Percentiles rank a stretch among this genome's conserved stretches.
Conservation (phyloP, 2,888 invertebrate genomes). For the Latrodectus hesperus region DNA sequence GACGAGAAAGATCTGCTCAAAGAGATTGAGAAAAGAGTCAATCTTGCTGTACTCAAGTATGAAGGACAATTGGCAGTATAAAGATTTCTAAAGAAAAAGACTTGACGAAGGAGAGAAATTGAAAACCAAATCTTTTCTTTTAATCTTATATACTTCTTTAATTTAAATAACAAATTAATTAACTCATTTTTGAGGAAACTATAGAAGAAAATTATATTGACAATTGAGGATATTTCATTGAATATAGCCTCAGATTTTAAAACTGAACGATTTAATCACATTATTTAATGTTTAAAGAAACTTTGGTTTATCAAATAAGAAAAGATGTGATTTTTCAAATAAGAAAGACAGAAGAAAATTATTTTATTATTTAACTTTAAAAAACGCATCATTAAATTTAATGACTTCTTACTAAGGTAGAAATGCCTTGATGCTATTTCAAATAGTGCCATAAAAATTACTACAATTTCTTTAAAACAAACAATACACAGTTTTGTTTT, state of each 20-base stretch:
- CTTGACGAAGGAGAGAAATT: neutral
- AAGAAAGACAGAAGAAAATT: too few species aligned
- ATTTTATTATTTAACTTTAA: too few species aligned
- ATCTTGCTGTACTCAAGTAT: conserved; percentile 43
- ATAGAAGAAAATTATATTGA: neutral
- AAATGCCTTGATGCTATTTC: too few species aligned
- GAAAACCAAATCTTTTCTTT: neutral
- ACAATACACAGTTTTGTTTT: neutral
- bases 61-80: conserved; percentile 32
- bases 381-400: too few species aligned
- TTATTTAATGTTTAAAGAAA: neutral
- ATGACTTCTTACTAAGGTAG: too few species aligned
- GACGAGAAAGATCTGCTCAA: conserved; percentile 22
- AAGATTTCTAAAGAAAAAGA: neutral
- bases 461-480: neutral
- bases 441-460: neutral
- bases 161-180: neutral
- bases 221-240: neutral
- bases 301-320: too few species aligned
- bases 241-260: neutral
- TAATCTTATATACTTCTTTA: too few species aligned
- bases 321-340: too few species aligned
- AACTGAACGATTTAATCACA: neutral
- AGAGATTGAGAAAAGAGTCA: conserved; percentile 34
- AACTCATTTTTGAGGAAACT: neutral